Evolutionary conservation across 2,888 invertebrate species (phyloP).

Genomic region (Ditylenchus weischeri): DNA sequence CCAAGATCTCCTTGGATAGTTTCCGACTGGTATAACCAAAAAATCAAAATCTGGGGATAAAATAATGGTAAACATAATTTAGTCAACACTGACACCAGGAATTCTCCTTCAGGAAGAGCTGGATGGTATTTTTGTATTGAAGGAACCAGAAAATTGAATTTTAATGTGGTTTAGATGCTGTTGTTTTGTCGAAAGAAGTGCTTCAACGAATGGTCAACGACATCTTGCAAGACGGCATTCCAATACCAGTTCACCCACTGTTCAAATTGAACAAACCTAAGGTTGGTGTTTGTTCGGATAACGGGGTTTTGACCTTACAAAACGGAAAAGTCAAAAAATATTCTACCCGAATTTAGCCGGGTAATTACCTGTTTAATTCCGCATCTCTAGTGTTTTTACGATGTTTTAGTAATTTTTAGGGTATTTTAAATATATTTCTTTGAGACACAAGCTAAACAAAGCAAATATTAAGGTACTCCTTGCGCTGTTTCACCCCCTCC

Average conservation of each 20-base stretch:
- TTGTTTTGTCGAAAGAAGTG: conserved; percentile 53
- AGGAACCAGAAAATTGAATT: too few relatives aligned
- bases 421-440: neutral
- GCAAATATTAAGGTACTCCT: too few relatives aligned
- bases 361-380: conserved; percentile 3
- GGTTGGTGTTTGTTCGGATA: conserved; percentile 25
- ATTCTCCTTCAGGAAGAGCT: conserved; percentile 53
- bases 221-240: conserved; percentile 54
- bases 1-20: conserved; percentile 50
- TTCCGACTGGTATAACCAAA: conserved; percentile 41
- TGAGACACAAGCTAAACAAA: neutral
- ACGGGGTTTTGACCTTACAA: neutral
- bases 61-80: conserved; percentile 1
- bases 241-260: conserved; percentile 57
- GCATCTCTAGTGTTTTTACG: conserved; percentile 7
- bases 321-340: neutral
- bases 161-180: conserved; percentile 34
- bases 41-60: neutral
- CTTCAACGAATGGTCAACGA: conserved; percentile 54
- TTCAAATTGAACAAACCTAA: conserved; percentile 53
- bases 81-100: conserved; percentile 50
- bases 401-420: neutral
- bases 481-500: too few relatives aligned
- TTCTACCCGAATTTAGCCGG: neutral
- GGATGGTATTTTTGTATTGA: conserved; percentile 31